Evolutionary conservation across 1,140 invertebrate genomes (phyloP).

Genomic region (Drosophila azteca): DNA sequence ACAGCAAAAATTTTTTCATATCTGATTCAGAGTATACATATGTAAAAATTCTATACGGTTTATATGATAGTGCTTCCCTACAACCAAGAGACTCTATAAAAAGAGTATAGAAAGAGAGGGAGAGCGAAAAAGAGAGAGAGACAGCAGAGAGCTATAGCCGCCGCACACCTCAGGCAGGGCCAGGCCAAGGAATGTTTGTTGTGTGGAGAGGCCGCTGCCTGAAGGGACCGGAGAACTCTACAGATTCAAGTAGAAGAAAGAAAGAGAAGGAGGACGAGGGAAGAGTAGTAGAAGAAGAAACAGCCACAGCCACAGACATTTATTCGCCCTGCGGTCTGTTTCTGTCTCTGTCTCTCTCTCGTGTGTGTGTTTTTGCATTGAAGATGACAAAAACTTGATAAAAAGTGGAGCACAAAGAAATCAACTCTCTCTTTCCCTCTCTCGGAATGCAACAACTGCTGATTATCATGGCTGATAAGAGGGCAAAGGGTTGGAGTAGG

Average conservation of each 20-base stretch:
- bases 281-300: no score
- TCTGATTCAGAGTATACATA: no score
- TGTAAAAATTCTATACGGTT: no score
- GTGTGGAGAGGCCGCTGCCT: background rate
- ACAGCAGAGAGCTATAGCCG: no score
- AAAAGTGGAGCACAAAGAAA: slow-evolving; percentile 46
- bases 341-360: background rate
- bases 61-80: no score
- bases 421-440: slow-evolving; percentile 10
- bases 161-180: no score
- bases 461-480: slow-evolving; percentile 35
- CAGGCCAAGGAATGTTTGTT: slow-evolving; percentile 29
- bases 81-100: no score
- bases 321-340: slow-evolving; percentile 22
- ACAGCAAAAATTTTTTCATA: no score
- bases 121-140: no score
- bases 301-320: slow-evolving; percentile 31
- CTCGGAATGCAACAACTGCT: slow-evolving; percentile 32
- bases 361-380: background rate
- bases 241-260: slow-evolving; percentile 4
- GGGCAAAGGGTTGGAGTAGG: background rate
- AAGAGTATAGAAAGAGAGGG: background rate
- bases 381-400: slow-evolving; percentile 49
- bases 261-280: slow-evolving; percentile 7
- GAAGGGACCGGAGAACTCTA: background rate